Conservation (phyloP, 2,113 vertebrate genomes). For the Martes martes region DNA sequence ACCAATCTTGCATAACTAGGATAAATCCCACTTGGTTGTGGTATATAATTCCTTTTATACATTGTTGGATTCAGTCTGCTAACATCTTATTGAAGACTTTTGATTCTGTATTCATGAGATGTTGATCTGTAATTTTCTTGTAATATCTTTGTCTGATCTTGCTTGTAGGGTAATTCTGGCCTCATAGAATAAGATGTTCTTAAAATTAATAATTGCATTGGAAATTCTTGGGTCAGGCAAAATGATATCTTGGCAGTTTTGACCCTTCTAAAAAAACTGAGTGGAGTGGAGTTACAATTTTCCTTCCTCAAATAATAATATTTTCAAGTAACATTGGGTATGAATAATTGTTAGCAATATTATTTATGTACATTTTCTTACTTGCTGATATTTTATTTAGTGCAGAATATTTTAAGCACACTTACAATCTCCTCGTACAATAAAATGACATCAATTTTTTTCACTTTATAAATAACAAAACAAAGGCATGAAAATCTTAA, state of each 20-base stretch:
- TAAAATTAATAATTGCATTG: not conserved
- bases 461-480: not conserved
- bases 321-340: not conserved
- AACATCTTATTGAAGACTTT: not conserved
- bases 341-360: not conserved
- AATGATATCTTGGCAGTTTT: not conserved
- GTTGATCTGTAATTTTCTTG: not conserved
- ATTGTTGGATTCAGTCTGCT: not conserved
- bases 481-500: not conserved
- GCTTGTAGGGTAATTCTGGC: not conserved
- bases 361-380: not conserved
- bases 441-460: not conserved
- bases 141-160: not conserved
- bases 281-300: not conserved
- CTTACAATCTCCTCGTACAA: not conserved
- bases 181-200: not conserved
- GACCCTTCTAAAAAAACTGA: not conserved
- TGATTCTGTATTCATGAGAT: not conserved
- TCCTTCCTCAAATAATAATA: not conserved
- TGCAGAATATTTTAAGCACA: not conserved
- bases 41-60: not conserved
- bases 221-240: not conserved
- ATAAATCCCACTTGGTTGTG: not conserved
- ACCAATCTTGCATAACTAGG: not conserved
- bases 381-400: not conserved